These are phyloP conservation scores for Platycercus adscitus DNA, from an alignment of 2,113 vertebrate species.

Conservation along the genomic window DNA sequence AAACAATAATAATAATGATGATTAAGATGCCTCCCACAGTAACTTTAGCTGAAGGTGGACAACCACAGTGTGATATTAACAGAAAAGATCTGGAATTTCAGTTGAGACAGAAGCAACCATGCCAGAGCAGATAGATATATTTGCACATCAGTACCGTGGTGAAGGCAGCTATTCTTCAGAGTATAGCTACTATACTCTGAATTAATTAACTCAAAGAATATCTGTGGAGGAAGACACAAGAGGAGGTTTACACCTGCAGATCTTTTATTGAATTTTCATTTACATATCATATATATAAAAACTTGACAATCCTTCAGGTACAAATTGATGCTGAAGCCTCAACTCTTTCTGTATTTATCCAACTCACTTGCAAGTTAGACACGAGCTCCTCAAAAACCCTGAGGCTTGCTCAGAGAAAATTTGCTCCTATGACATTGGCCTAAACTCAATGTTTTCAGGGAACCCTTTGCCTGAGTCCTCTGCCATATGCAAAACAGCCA, in stretches of 20 bases:
- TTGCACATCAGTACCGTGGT: background rate
- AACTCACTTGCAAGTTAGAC: background rate
- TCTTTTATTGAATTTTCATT: background rate
- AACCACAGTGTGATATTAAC: background rate
- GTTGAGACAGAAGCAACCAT: background rate
- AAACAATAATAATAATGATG: background rate
- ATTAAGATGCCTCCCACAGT: background rate
- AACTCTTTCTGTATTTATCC: background rate
- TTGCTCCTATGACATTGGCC: background rate
- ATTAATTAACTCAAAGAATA: background rate
- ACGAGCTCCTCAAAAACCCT: background rate
- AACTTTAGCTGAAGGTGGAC: background rate
- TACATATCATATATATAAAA: background rate
- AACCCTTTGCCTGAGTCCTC: background rate
- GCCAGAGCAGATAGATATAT: background rate
- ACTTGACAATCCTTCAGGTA: background rate
- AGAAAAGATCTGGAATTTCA: background rate
- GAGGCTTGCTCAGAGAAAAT: background rate
- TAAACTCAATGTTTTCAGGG: accelerated
- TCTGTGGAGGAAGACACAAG: background rate
- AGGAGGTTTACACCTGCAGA: background rate
- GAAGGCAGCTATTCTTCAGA: background rate
- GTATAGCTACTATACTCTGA: background rate
- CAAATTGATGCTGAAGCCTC: background rate
- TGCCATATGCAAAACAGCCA: background rate